Base-by-base conservation (phyloP, 2,797 vertebrate genomes). In the Macrochelys suwanniensis region DNA sequence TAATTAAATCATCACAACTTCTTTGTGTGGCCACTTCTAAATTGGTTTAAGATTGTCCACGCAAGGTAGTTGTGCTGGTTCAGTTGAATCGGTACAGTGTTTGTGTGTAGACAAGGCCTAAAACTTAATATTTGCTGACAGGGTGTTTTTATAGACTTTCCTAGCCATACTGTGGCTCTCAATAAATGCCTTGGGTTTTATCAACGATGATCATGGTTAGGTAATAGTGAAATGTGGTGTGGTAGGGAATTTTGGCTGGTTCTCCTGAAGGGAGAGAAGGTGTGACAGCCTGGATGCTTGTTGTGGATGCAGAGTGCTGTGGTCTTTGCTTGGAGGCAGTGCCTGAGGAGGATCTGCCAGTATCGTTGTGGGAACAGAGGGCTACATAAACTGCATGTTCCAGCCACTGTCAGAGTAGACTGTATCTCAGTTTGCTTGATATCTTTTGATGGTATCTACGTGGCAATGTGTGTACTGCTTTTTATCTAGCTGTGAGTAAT, bases 381-480 rank as follows among this genome's bases (percentile, higher is more conserved):
- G 85, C 88, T 80, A 0, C 4, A 4, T n/a, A 31, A 65, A 10
- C 76, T 45, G 87, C 31, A 31, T 76, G 80, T 33, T 85, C 80
- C 80, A 86, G 53, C 87, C 6, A 2, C 57, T 82, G 2, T 33
- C 49, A 15, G 0, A 19, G 42, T 84, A 51, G 89, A 79, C 86
- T 74, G 65, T 11, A 13, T 19, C 78, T 87, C 61, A 8, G 19
- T 87, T 85, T 89, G 81, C 3, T 56, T 92, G 82, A 50, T 25
- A 37, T 56, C 81, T 25, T 91, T 31, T 42, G 68, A 28, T 84
- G 57, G 26, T 17, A 45, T 77, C 77, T 87, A 33, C 65, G 76
- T 65, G 10, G 54, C 51, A 4, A 54, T 1, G 2, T 28, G n/a
- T 74, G 49, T 0, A 0, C 23, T 56, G 42, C 49, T 86, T 21